phyloP scores from a whole-genome alignment of 2,113 vertebrate genomes.

The Cyprinodon brontotheroides region DNA sequence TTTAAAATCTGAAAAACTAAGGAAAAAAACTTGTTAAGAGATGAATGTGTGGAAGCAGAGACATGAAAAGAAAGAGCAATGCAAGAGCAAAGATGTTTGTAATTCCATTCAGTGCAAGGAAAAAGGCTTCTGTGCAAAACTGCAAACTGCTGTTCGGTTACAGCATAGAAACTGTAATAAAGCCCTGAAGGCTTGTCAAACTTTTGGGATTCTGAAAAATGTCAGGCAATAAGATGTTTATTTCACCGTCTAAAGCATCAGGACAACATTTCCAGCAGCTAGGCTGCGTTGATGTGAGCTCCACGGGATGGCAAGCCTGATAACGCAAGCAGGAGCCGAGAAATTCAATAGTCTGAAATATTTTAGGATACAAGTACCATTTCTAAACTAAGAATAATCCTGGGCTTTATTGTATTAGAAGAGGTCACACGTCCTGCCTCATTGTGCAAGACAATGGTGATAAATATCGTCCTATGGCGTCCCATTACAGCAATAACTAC shows the following conservation, averaged over 20 bases:
- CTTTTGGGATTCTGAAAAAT: conserved; percentile 9
- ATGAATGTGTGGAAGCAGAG: neutral
- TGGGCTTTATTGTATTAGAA: neutral
- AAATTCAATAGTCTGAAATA: neutral
- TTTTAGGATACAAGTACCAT: neutral
- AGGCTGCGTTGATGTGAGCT: neutral
- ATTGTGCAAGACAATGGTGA: neutral
- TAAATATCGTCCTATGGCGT: neutral
- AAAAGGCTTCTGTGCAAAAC: conserved; percentile 5
- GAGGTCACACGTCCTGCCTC: neutral
- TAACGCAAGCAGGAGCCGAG: neutral
- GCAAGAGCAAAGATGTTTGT: neutral
- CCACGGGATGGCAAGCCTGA: neutral
- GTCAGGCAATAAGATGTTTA: neutral
- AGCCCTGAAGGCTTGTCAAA: neutral
- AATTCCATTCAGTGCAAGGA: conserved; percentile 6
- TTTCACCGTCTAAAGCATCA: neutral
- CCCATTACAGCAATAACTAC: neutral
- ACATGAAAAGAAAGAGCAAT: neutral
- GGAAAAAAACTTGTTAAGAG: neutral
- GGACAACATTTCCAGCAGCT: neutral
- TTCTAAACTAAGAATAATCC: neutral
- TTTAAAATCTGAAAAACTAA: neutral
- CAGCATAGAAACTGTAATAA: neutral
- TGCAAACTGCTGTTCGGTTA: conserved; percentile 1